Base-by-base conservation (phyloP, 1,140 invertebrate genomes). In the Magallana gigas region DNA sequence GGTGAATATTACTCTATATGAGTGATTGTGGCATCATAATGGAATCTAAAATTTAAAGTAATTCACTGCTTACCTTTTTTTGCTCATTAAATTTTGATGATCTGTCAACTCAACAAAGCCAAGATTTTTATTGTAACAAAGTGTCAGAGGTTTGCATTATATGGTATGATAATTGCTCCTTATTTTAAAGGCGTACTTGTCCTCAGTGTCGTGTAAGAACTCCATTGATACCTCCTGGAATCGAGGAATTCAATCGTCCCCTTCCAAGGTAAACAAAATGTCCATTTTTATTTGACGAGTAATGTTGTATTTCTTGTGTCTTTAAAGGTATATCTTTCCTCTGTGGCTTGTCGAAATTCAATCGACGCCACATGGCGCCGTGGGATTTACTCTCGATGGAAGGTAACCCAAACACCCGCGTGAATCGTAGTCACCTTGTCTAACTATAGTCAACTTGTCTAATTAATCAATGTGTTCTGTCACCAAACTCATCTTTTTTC, bases 191-290 rank as follows among this genome's bases (percentile, higher is more conserved):
- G 88, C 84, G 36, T 94, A 92, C 85, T 86, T 94, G 82, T 92
- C 93, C 16, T 92, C 93, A n/a, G 92, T 91, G 9, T 91, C 90
- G 57, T 93, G 92, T 82, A 91, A 92, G 62, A 92, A 92, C 86
- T 91, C 92, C 5, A 91, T 94, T 16, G 90, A 92, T 89, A 88
- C 87, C 14, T 90, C 89, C 16, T 94, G 93, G 93, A 93, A 93
- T 88, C 89, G 88, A 87, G 92, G 92, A 36, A 92, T 94, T 71
- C 83, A 91, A 36, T 91, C 91, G 23, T 81, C 87, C 5, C 91
- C 90, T 88, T 56, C 64, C 80, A 90, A 88, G 90, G 92, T 92
- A 85, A 76, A 68, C 88, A 86, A 11, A 2, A 64, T 29, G 4
- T 76, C 18, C 18, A 29, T 11, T 29, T 76, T 29, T 12, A 8